Conservation (phyloP, 2,888 invertebrate species). For the Acrobasis repandana region DNA sequence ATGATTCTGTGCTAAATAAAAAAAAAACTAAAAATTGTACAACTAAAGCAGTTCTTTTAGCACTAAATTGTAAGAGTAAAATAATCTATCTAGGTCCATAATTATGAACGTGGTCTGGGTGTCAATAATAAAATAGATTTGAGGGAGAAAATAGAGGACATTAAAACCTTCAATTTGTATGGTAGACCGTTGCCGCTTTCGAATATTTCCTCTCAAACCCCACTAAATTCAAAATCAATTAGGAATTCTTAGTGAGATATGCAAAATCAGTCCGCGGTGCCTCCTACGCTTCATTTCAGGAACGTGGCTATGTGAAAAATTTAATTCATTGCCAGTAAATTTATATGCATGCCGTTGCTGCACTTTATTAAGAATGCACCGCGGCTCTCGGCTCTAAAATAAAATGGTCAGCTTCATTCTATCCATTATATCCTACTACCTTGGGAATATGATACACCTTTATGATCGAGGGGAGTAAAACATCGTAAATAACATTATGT, state of each 20-base stretch:
- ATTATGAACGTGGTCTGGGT: too few species aligned
- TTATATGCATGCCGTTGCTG: slow-evolving; percentile 73
- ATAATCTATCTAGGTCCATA: too few species aligned
- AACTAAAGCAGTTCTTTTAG: too few species aligned
- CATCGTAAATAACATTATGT: background rate
- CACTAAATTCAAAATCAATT: background rate
- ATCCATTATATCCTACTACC: slow-evolving; percentile 40
- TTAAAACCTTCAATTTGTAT: too few species aligned
- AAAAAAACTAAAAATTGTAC: too few species aligned
- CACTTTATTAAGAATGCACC: slow-evolving; percentile 72
- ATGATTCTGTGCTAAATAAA: too few species aligned
- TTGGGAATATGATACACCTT: slow-evolving; percentile 23
- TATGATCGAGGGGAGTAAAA: slow-evolving; percentile 4
- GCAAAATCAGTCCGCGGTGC: slow-evolving; percentile 26
- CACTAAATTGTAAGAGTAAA: too few species aligned
- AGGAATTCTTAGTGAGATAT: slow-evolving; percentile 28
- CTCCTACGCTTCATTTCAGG: slow-evolving; percentile 42
- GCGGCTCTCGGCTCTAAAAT: slow-evolving; percentile 50
- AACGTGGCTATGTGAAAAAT: slow-evolving; percentile 66
- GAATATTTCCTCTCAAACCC: background rate
- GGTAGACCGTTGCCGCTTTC: background rate
- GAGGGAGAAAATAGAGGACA: too few species aligned
- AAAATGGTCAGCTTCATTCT: slow-evolving; percentile 59
- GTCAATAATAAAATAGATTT: too few species aligned
- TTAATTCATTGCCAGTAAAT: slow-evolving; percentile 65